Evolutionary conservation across 2,888 invertebrate species (phyloP), one percentile per base, ranked within the genome.

Genomic region (Heliothis peltigera): DNA sequence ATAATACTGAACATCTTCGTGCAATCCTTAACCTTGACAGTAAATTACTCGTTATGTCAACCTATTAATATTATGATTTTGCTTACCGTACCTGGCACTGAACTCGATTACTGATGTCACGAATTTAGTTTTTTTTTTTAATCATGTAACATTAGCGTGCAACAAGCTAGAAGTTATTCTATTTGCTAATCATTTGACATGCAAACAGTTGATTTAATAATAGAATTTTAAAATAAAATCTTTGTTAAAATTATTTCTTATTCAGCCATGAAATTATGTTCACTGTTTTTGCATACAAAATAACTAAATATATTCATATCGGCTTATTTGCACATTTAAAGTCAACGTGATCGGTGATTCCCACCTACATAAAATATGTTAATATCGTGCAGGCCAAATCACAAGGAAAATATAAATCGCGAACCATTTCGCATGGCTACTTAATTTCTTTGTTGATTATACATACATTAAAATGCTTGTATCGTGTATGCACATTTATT

Each of bases 11-110:
- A 51, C 58, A 74, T 70, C 54, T 71, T 77, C 79, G 81, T 81
- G 81, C 55, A 63, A 2, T 60, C 56, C 32, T 55, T 71, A 61
- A 79, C 80, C 80, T 81, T 80, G 81, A 25, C 32, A 72, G 79
- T 66, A 79, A 79, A 70, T 74, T 64, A 55, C 56, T 66, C 53
- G 64, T 72, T 70, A 76, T 44, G 43, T 63, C 70, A 70, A 61
- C 48, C 56, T 68, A 79, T 77, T 81, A 80, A 77, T 69, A 64
- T 59, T 51, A 54, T 57, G 64, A 57, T 63, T 71, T 68, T 69
- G 68, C 47, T 61, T 43, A 70, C 67, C 66, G 67, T 77, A 62
- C 72, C 79, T 48, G 81, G 81, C 70, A 81, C 77, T 21, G 32
- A 59, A 46, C 47, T 57, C 17, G 64, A 68, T 75, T 61, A 67